Conservation (phyloP, 2,797 vertebrate genomes). For the Typhlichthys subterraneus region DNA sequence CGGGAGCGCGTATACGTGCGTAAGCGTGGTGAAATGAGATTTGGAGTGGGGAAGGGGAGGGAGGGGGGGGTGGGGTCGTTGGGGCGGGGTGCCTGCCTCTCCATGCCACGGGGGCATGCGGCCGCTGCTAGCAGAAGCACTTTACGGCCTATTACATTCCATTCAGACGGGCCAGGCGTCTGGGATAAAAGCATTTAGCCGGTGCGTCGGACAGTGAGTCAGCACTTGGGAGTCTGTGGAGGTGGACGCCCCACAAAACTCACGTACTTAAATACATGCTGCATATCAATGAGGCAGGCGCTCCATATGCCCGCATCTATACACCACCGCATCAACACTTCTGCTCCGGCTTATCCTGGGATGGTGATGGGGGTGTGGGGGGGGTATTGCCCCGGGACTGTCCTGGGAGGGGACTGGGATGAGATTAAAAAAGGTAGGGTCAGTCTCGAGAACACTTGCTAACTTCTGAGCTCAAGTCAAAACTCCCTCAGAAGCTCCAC, state of each 20-base stretch:
- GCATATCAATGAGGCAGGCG: conserved; percentile 66
- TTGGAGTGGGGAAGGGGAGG: conserved; percentile 50
- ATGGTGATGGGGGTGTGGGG: too few species aligned
- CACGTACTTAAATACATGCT: conserved; percentile 53
- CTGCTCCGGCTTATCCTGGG: too few species aligned
- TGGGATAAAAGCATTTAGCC: conserved; percentile 75
- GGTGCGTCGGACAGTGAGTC: conserved; percentile 68
- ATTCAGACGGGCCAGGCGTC: conserved; percentile 71
- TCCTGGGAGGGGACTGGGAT: too few species aligned
- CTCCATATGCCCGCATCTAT: too few species aligned
- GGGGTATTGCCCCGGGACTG: too few species aligned
- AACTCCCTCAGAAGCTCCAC: too few species aligned
- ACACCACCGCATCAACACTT: too few species aligned
- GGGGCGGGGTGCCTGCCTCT: conserved; percentile 57
- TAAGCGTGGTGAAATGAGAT: conserved; percentile 64
- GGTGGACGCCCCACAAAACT: conserved; percentile 54
- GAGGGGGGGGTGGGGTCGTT: conserved; percentile 43
- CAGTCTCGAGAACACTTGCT: too few species aligned
- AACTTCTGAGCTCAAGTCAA: too few species aligned
- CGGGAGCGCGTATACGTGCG: conserved; percentile 22
- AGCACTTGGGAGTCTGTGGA: conserved; percentile 64
- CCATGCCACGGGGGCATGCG: conserved; percentile 50
- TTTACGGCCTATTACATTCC: conserved; percentile 75
- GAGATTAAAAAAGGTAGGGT: too few species aligned
- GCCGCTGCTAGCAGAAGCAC: conserved; percentile 67